Evolutionary conservation across 2,888 invertebrate genomes (phyloP).

Genomic region (Vesta saturnalis): DNA sequence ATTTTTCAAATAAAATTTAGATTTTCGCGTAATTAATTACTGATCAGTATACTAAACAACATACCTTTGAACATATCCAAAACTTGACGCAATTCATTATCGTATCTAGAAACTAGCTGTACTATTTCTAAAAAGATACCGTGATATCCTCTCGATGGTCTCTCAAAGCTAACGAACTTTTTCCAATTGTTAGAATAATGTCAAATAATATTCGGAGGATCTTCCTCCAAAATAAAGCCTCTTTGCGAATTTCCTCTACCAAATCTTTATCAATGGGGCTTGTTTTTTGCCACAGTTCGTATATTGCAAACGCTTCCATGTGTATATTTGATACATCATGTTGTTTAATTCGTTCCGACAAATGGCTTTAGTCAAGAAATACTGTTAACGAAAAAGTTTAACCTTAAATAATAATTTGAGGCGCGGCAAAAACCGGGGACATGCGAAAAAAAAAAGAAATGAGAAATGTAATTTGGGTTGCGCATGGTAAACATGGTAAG

Average conservation of each 20-base stretch:
- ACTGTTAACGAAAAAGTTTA: background rate
- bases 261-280: background rate
- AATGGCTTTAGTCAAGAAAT: background rate
- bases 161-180: no score
- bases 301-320: constrained; percentile 2
- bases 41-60: background rate
- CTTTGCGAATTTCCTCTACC: background rate
- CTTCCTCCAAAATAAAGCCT: no score
- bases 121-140: no score
- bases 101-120: no score
- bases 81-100: no score
- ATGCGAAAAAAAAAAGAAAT: no score
- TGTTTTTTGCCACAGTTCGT: constrained; percentile 5
- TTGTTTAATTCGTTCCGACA: background rate
- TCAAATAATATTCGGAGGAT: no score
- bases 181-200: no score
- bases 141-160: background rate
- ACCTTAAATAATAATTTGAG: background rate
- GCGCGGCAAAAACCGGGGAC: background rate
- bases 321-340: background rate
- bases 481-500: background rate
- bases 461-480: background rate
- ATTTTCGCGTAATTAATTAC: no score
- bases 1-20: constrained; percentile 5
- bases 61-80: background rate